phyloP scores from a whole-genome alignment of 2,113 vertebrate genomes.

The Myotis lucifugus region DNA sequence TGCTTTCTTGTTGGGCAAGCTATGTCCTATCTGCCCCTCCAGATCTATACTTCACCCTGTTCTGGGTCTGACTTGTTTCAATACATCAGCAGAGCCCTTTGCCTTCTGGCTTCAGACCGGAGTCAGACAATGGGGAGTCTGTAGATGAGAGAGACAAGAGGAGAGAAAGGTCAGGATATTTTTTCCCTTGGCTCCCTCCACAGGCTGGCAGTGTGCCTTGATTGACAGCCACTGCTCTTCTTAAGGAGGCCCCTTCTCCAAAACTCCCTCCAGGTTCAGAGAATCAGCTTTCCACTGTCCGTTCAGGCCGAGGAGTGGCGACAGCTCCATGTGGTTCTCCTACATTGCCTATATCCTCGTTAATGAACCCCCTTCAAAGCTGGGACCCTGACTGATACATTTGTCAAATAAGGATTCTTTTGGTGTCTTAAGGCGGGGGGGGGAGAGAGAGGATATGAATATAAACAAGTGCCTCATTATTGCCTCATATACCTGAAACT shows the following conservation, averaged over 20 bases:
- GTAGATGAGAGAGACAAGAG: background rate
- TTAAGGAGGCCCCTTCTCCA: background rate
- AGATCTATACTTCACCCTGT: background rate
- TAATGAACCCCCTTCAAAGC: slow-evolving; percentile 41
- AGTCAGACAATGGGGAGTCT: background rate
- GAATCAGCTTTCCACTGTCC: background rate
- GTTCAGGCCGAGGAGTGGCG: background rate
- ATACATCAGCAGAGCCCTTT: background rate
- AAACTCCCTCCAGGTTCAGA: background rate
- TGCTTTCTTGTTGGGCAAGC: background rate
- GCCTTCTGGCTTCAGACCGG: background rate
- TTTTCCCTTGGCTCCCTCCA: background rate
- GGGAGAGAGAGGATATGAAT: background rate
- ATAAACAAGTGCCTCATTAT: background rate
- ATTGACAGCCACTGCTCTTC: background rate
- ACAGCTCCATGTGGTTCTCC: background rate
- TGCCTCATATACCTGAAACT: background rate
- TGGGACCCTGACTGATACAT: slow-evolving; percentile 43
- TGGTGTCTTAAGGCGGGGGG: background rate
- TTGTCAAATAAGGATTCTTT: slow-evolving; percentile 63
- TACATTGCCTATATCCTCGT: background rate
- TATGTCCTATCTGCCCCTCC: background rate
- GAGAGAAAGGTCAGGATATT: background rate
- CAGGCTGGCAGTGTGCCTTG: background rate
- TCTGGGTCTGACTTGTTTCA: background rate